Evolutionary conservation across 2,888 invertebrate genomes (phyloP).

Genomic region (Zonitis immaculata): DNA sequence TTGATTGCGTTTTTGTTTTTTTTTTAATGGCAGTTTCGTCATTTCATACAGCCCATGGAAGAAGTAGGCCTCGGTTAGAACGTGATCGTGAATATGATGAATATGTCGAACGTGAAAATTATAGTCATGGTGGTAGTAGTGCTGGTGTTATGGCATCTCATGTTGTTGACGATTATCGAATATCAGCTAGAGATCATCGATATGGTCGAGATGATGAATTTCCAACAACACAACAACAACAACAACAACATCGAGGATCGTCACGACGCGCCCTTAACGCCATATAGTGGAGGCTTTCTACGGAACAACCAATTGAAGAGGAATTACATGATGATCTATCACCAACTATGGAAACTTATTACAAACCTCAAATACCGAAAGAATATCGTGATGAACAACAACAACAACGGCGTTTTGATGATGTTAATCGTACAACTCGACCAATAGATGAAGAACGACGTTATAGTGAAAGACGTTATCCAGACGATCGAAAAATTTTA

Average conservation of each 20-base stretch:
- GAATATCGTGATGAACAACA: conserved; percentile 39
- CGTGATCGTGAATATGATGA: conserved; percentile 55
- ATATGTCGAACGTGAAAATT: conserved; percentile 43
- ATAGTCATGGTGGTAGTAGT: conserved; percentile 20
- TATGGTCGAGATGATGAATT: conserved; percentile 49
- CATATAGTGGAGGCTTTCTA: conserved; percentile 60
- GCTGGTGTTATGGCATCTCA: conserved; percentile 29
- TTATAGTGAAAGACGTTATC: conserved; percentile 24
- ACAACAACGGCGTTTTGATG: conserved; percentile 23
- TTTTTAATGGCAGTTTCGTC: conserved; percentile 41
- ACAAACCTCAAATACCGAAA: conserved; percentile 45
- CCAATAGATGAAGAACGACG: conserved; percentile 15
- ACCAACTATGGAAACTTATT: conserved; percentile 39
- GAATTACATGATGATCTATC: conserved; percentile 47
- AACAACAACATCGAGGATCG: conserved; percentile 51
- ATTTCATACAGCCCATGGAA: conserved; percentile 48
- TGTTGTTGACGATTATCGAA: conserved; percentile 43
- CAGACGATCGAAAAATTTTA: conserved; percentile 13
- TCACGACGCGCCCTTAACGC: conserved; percentile 69
- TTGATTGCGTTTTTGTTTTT: too few relatives aligned
- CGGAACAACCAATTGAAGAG: conserved; percentile 51
- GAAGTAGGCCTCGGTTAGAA: conserved; percentile 52
- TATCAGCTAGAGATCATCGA: conserved; percentile 40
- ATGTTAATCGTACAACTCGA: conserved; percentile 6
- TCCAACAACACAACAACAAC: conserved; percentile 30